Conservation (phyloP, 2,888 invertebrate genomes). For the Tortricodes alternella region DNA sequence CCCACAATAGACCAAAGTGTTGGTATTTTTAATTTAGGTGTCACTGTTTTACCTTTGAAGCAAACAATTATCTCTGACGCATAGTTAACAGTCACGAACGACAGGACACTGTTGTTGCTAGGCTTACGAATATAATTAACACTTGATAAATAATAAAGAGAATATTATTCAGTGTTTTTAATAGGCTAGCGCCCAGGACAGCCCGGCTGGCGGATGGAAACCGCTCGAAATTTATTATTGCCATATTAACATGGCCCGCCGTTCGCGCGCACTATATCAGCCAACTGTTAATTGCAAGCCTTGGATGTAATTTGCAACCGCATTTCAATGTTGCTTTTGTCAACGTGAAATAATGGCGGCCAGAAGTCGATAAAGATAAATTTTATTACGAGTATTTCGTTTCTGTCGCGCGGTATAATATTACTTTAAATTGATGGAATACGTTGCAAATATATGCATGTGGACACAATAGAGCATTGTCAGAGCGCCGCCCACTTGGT, state of each 20-base stretch:
- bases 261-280: slow-evolving; percentile 67
- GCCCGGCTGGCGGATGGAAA: slow-evolving; percentile 55
- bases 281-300: slow-evolving; percentile 75
- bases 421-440: slow-evolving; percentile 13
- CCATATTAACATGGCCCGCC: slow-evolving; percentile 66
- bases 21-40: too few relatives aligned
- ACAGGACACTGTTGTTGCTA: not conserved
- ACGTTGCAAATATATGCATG: slow-evolving; percentile 19
- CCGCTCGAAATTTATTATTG: slow-evolving; percentile 76
- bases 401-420: slow-evolving; percentile 10
- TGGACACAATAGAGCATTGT: slow-evolving; percentile 29
- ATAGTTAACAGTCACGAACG: not conserved
- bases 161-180: slow-evolving; percentile 65
- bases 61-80: too few relatives aligned
- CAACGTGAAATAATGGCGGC: slow-evolving; percentile 66
- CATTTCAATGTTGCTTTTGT: slow-evolving; percentile 72
- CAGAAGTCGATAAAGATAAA: slow-evolving; percentile 42
- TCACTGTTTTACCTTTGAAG: too few relatives aligned
- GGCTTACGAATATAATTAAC: slow-evolving; percentile 13
- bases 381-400: slow-evolving; percentile 14
- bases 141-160: slow-evolving; percentile 49
- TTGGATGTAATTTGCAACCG: slow-evolving; percentile 73
- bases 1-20: too few relatives aligned
- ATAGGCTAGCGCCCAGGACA: slow-evolving; percentile 52
- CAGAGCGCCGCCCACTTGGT: slow-evolving; percentile 29